These are phyloP conservation scores for Bos taurus DNA, from an alignment of 2,113 vertebrate genomes.

Conservation along the genomic window DNA sequence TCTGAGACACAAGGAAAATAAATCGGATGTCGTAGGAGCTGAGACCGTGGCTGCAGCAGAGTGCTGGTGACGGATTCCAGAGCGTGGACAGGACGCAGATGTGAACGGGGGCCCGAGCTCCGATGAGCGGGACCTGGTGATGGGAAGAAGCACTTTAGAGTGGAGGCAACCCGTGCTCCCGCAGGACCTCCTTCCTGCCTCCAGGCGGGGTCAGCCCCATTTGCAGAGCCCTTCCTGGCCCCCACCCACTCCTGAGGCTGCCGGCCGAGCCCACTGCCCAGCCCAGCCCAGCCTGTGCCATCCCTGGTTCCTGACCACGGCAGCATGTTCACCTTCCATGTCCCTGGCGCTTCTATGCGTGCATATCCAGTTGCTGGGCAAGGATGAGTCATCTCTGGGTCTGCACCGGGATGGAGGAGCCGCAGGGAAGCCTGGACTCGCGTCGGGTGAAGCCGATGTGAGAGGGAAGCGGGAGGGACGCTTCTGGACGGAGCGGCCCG, in stretches of 20 bases:
- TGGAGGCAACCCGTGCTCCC: accelerated
- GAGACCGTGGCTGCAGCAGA: accelerated
- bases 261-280: no score
- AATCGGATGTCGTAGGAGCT: not conserved
- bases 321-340: accelerated
- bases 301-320: not conserved
- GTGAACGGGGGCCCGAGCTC: not conserved
- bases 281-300: no score
- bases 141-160: not conserved
- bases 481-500: accelerated
- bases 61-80: not conserved
- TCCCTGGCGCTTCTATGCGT: not conserved
- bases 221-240: not conserved
- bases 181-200: not conserved
- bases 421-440: accelerated
- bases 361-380: not conserved
- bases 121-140: accelerated
- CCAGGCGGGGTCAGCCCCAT: not conserved
- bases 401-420: not conserved
- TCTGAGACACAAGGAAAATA: not conserved
- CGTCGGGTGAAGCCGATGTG: accelerated
- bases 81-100: not conserved
- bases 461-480: not conserved
- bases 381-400: not conserved
- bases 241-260: no score